Base-by-base conservation (phyloP, 2,888 invertebrate genomes). In the Stenurella melanura region DNA sequence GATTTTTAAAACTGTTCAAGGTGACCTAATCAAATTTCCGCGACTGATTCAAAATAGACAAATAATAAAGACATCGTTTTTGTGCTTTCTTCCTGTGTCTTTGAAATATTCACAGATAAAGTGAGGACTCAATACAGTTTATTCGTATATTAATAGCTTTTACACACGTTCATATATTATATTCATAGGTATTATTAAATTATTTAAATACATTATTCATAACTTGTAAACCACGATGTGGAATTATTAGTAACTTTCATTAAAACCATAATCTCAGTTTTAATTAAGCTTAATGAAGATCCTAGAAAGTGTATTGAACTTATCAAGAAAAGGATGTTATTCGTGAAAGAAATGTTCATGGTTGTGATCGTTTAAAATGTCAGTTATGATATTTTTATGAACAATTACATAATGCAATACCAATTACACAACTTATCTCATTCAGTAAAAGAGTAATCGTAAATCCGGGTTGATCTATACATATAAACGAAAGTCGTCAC, bases 251-350 rank as follows among this genome's bases (percentile, higher is more conserved):
- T 42, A 15, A 50, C n/a, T 50, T 15, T 50, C 50, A 50, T n/a
- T 50, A 15, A 7, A n/a, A 50, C n/a, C n/a, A n/a, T 50, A 50
- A n/a, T 50, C 4, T 15, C 6, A 50, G 5, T 50, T 42, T 50
- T 50, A 50, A 50, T 50, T 50, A 50, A n/a, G 7, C 50, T 50
- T 50, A 50, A 50, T 50, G n/a, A n/a, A 50, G 50, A 50, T 50
- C 50, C 50, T 50, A 50, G 50, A 50, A 50, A 50, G 50, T 50
- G 50, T 50, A n/a, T 4, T 50, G 50, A 50, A 50, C 50, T 50
- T 50, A 5, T 50, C n/a, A 50, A 50, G 50, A 50, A 50, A n/a
- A 50, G 50, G 50, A 50, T 50, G 50, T 50, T 42, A 42, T 42
- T 50, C n/a, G n/a, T 17, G 15, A 15, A 50, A 50, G n/a, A 50